phyloP scores from a whole-genome alignment of 2,797 vertebrate species.

The Micropoecilia bifurca region DNA sequence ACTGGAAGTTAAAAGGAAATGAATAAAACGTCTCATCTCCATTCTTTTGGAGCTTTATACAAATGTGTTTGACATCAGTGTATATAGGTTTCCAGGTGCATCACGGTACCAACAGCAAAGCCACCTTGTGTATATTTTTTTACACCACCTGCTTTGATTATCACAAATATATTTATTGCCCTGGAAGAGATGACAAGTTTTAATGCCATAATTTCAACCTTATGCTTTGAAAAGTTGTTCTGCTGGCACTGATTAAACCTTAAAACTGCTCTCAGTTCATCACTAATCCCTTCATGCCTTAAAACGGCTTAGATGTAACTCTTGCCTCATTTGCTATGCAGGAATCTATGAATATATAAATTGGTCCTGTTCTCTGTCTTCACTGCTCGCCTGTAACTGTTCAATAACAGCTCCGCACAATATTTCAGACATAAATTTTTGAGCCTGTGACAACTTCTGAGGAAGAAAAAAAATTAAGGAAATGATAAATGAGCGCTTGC shows the following conservation, averaged over 20 bases:
- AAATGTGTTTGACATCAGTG: background rate
- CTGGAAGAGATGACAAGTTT: background rate
- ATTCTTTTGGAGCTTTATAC: background rate
- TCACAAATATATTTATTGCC: background rate
- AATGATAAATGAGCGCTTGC: background rate
- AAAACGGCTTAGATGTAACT: conserved; percentile 24
- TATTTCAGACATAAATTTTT: background rate
- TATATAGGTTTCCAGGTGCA: background rate
- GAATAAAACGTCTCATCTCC: background rate
- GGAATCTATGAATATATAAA: conserved; percentile 21
- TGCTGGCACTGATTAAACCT: conserved; percentile 24
- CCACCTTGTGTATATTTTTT: conserved; percentile 1
- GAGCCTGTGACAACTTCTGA: background rate
- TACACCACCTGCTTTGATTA: background rate
- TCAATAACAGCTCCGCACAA: background rate
- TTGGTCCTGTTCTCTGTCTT: background rate
- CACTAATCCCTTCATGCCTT: conserved; percentile 23
- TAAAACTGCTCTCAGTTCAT: conserved; percentile 24
- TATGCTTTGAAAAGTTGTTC: conserved; percentile 9
- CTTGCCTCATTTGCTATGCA: conserved; percentile 23
- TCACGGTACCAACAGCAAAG: background rate
- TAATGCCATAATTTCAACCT: conserved; percentile 15
- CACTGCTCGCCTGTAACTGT: background rate
- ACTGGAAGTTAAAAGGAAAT: background rate
- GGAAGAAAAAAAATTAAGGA: background rate